Conservation (phyloP, 2,888 invertebrate species). For the Azorinus chamasolen region DNA sequence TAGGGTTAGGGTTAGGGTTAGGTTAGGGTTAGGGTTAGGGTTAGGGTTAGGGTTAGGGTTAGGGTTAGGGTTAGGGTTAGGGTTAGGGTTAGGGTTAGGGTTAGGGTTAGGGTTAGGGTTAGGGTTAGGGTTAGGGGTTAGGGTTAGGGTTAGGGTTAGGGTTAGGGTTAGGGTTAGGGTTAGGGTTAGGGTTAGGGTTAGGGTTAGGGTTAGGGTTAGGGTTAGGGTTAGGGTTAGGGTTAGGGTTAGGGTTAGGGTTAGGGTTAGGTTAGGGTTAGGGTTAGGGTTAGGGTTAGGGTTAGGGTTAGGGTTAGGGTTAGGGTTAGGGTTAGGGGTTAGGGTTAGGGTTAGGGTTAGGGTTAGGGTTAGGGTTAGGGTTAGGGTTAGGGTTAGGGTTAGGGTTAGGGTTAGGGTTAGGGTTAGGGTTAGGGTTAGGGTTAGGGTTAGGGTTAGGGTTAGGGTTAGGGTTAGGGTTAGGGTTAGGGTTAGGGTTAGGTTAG, state of each 20-base stretch:
- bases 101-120: conserved; percentile 57
- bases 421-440: conserved; percentile 56
- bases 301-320: conserved; percentile 61
- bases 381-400: conserved; percentile 72
- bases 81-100: conserved; percentile 57
- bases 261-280: conserved; percentile 65
- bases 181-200: conserved; percentile 61
- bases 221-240: conserved; percentile 63
- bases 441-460: conserved; percentile 56
- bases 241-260: conserved; percentile 66
- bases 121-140: conserved; percentile 25
- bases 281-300: conserved; percentile 65
- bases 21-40: conserved; percentile 67
- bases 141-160: conserved; percentile 40
- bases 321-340: conserved; percentile 50
- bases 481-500: conserved; percentile 63
- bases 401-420: conserved; percentile 57
- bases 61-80: conserved; percentile 49
- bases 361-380: conserved; percentile 57
- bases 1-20: conserved; percentile 52
- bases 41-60: conserved; percentile 57
- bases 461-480: conserved; percentile 55
- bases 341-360: conserved; percentile 57
- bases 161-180: conserved; percentile 62
- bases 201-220: conserved; percentile 67